Evolutionary conservation across 2,797 vertebrate genomes (phyloP).

Genomic region (Esox masquinongy): DNA sequence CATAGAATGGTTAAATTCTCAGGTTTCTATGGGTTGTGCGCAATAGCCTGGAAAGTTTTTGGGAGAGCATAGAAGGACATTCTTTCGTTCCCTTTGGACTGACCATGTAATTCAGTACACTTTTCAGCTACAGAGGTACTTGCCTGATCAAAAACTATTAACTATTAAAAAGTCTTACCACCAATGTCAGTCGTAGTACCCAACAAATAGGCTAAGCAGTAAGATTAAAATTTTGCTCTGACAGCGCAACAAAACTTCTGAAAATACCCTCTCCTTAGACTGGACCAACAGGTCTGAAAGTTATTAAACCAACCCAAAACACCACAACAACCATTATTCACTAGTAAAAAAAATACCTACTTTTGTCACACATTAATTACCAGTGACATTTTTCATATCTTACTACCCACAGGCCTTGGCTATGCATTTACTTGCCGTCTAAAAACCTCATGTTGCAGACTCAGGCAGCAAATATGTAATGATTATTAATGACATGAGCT

Average conservation of each 20-base stretch:
- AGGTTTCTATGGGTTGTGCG: no score
- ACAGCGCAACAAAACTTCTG: slow-evolving; percentile 1
- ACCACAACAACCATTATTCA: slow-evolving; percentile 49
- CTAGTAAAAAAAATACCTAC: slow-evolving; percentile 31
- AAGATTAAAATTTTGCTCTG: not conserved
- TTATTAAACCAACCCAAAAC: slow-evolving; percentile 29
- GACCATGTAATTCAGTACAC: not conserved
- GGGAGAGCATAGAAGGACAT: no score
- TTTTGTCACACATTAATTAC: slow-evolving; percentile 47
- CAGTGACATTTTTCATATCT: slow-evolving; percentile 50
- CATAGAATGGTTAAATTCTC: no score
- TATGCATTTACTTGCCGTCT: slow-evolving; percentile 18
- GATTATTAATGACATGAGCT: slow-evolving; percentile 49
- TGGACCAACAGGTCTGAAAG: slow-evolving; percentile 3
- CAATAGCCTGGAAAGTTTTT: no score
- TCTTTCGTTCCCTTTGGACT: no score
- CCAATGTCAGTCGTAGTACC: no score
- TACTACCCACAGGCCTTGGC: slow-evolving; percentile 31
- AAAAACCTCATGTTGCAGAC: slow-evolving; percentile 18
- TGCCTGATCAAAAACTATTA: not conserved
- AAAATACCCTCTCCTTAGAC: slow-evolving; percentile 12
- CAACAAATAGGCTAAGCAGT: no score
- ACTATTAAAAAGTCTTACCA: no score
- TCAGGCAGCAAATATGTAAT: slow-evolving; percentile 45
- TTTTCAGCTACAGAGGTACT: not conserved